These are phyloP conservation scores for Pteropus rufus DNA, from an alignment of 2,797 vertebrate genomes.

Conservation along the genomic window DNA sequence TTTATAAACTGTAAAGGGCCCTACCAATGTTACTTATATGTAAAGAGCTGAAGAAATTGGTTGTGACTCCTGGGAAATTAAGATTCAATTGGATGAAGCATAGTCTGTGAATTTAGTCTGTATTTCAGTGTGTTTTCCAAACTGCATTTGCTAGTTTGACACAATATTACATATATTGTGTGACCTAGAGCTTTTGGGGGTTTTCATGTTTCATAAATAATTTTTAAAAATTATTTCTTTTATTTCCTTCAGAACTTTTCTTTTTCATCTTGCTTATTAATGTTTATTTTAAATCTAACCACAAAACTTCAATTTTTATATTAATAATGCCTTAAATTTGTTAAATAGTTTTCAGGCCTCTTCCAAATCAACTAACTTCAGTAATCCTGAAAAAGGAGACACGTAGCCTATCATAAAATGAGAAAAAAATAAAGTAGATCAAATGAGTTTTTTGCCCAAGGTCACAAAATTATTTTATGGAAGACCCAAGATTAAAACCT, in stretches of 20 bases:
- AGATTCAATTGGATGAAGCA: not conserved
- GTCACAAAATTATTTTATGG: not conserved
- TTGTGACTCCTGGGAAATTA: not conserved
- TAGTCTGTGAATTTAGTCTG: not conserved
- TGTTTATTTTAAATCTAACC: not conserved
- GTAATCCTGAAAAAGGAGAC: not conserved
- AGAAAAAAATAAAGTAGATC: not conserved
- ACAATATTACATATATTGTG: not conserved
- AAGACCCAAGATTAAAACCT: not conserved
- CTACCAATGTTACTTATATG: not conserved
- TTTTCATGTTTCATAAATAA: not conserved
- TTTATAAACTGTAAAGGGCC: not conserved
- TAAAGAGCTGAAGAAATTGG: not conserved
- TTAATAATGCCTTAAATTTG: not conserved
- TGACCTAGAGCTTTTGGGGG: not conserved
- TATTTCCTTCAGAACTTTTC: not conserved
- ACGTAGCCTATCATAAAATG: not conserved
- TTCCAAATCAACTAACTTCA: not conserved
- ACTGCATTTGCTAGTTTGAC: not conserved
- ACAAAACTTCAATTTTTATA: not conserved
- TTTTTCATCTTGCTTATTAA: not conserved
- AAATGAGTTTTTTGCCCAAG: not conserved
- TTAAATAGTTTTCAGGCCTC: not conserved
- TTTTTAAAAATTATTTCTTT: not conserved
- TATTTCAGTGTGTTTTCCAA: not conserved